Conservation (phyloP, 2,797 vertebrate species). For the Chelon auratus region DNA sequence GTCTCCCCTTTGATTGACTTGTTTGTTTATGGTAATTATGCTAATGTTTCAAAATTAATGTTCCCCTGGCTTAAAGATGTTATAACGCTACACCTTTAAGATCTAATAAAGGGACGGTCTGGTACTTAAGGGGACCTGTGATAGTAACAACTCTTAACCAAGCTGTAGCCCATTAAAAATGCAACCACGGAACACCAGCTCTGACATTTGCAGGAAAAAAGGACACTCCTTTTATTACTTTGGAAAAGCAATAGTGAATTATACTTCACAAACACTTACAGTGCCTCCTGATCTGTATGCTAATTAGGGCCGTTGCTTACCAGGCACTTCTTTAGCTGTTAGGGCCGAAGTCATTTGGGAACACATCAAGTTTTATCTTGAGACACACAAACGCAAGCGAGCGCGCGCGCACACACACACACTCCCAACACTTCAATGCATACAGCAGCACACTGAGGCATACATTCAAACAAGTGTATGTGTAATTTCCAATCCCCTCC, state of each 20-base stretch:
- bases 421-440: not conserved
- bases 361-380: slow-evolving; percentile 53
- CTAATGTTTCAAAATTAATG: slow-evolving; percentile 53
- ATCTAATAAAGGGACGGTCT: slow-evolving; percentile 46
- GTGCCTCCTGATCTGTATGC: slow-evolving; percentile 64
- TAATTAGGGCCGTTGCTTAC: slow-evolving; percentile 65
- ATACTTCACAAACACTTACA: slow-evolving; percentile 62
- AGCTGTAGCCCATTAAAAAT: slow-evolving; percentile 39
- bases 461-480: slow-evolving; percentile 2
- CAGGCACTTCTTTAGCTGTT: slow-evolving; percentile 63
- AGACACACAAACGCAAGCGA: slow-evolving; percentile 33
- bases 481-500: slow-evolving; percentile 43
- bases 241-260: slow-evolving; percentile 47
- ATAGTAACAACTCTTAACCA: slow-evolving; percentile 59
- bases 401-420: not conserved
- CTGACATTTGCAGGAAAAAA: slow-evolving; percentile 42
- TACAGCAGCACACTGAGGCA: not conserved
- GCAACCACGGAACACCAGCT: slow-evolving; percentile 2
- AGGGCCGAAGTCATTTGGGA: slow-evolving; percentile 61
- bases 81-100: slow-evolving; percentile 49
- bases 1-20: slow-evolving; percentile 32
- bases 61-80: slow-evolving; percentile 23
- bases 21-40: slow-evolving; percentile 59
- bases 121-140: slow-evolving; percentile 26
- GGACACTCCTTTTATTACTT: slow-evolving; percentile 42